phyloP scores from a whole-genome alignment of 2,113 vertebrate genomes.

The Notothenia rossii region DNA sequence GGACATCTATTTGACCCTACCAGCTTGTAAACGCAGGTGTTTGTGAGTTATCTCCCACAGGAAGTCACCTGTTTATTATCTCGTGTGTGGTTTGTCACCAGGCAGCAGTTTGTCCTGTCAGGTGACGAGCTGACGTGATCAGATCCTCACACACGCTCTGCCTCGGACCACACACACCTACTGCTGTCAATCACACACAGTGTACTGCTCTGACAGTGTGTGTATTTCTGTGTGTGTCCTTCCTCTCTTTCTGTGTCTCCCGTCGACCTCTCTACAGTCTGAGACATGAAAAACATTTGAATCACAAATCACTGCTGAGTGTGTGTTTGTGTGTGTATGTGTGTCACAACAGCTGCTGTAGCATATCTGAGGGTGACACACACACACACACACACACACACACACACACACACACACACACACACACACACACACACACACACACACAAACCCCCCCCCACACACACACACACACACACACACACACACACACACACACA shows the following conservation, averaged over 20 bases:
- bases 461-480: no score
- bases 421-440: background rate
- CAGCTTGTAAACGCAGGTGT: no score
- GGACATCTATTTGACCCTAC: no score
- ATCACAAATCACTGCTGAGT: background rate
- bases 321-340: background rate
- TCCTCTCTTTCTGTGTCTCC: background rate
- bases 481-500: no score
- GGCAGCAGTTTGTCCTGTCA: no score
- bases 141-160: no score
- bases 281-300: background rate
- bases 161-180: background rate
- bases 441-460: no score
- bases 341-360: slow-evolving; percentile 35
- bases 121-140: no score
- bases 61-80: no score
- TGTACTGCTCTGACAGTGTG: background rate
- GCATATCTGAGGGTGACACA: slow-evolving; percentile 9
- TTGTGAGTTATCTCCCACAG: no score
- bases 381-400: background rate
- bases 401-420: background rate
- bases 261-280: background rate
- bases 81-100: no score
- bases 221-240: background rate
- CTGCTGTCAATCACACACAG: slow-evolving; percentile 7